Evolutionary conservation across 2,888 invertebrate species (phyloP).

Genomic region (Drosophila gaucha): DNA sequence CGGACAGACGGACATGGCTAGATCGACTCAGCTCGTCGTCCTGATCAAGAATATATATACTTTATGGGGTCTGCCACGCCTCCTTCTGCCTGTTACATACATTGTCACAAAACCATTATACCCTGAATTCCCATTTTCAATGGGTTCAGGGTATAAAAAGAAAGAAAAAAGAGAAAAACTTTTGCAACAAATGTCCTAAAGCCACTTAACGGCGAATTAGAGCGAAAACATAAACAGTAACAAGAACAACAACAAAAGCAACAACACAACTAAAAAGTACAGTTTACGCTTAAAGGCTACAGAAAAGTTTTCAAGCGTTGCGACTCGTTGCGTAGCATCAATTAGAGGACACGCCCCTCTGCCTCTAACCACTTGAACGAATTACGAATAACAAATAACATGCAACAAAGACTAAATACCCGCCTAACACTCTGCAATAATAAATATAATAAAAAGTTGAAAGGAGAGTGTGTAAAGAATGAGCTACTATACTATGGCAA

Average conservation of each 20-base stretch:
- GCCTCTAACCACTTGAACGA: slow-evolving; percentile 2
- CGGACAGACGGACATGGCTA: no score
- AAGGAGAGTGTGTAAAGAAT: no score
- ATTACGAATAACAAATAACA: slow-evolving; percentile 17
- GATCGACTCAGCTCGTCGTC: no score
- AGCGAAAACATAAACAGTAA: slow-evolving; percentile 57
- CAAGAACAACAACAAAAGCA: slow-evolving; percentile 2
- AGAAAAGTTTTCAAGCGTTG: slow-evolving; percentile 60
- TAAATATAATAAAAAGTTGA: no score
- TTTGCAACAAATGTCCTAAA: slow-evolving; percentile 74
- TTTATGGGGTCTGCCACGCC: no score
- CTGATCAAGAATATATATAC: no score
- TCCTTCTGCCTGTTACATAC: no score
- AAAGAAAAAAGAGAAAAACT: slow-evolving; percentile 37
- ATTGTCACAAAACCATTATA: no score
- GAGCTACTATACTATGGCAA: no score
- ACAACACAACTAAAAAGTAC: slow-evolving; percentile 43
- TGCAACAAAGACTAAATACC: not conserved
- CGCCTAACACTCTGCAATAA: slow-evolving; percentile 1
- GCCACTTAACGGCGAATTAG: slow-evolving; percentile 79
- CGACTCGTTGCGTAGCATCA: slow-evolving; percentile 39
- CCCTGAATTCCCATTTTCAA: no score
- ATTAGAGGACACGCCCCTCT: slow-evolving; percentile 29
- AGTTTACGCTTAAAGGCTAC: slow-evolving; percentile 70
- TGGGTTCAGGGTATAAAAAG: no score